Evolutionary conservation across 2,797 vertebrate genomes (phyloP).

Genomic region (Chelidonichthys spinosus): DNA sequence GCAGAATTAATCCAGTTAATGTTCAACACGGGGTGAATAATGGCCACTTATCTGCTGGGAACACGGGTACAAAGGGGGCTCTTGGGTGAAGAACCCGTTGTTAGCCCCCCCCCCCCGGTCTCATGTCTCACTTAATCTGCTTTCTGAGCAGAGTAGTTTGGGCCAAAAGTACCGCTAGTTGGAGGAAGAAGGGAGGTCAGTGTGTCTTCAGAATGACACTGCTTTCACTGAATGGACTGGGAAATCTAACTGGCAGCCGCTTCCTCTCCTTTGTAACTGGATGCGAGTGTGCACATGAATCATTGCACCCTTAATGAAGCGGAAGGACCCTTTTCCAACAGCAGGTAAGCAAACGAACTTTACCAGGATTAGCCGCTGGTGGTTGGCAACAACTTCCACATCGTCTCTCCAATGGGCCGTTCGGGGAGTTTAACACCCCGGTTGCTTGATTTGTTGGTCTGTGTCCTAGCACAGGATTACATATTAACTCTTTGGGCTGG

Average conservation of each 20-base stretch:
- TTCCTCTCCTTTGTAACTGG: slow-evolving; percentile 38
- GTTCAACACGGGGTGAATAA: slow-evolving; percentile 79
- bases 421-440: neutral
- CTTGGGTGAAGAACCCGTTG: slow-evolving; percentile 38
- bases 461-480: slow-evolving; percentile 4
- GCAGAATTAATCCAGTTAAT: slow-evolving; percentile 83
- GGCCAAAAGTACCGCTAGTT: slow-evolving; percentile 35
- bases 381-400: slow-evolving; percentile 23
- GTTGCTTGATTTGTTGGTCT: slow-evolving; percentile 17
- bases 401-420: slow-evolving; percentile 20
- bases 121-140: slow-evolving; percentile 51
- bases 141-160: slow-evolving; percentile 44
- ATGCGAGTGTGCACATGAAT: slow-evolving; percentile 38
- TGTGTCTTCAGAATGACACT: slow-evolving; percentile 31
- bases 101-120: slow-evolving; percentile 23
- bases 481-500: neutral
- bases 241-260: slow-evolving; percentile 32
- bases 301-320: slow-evolving; percentile 58
- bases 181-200: slow-evolving; percentile 31
- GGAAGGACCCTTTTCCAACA: slow-evolving; percentile 21
- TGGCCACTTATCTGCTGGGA: slow-evolving; percentile 77
- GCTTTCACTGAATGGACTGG: slow-evolving; percentile 25
- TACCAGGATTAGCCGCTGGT: neutral
- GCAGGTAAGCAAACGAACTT: slow-evolving; percentile 40
- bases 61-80: slow-evolving; percentile 58